Base-by-base conservation (phyloP, 92 coral and sea anemone species). In the Blastomussa wellsi region DNA sequence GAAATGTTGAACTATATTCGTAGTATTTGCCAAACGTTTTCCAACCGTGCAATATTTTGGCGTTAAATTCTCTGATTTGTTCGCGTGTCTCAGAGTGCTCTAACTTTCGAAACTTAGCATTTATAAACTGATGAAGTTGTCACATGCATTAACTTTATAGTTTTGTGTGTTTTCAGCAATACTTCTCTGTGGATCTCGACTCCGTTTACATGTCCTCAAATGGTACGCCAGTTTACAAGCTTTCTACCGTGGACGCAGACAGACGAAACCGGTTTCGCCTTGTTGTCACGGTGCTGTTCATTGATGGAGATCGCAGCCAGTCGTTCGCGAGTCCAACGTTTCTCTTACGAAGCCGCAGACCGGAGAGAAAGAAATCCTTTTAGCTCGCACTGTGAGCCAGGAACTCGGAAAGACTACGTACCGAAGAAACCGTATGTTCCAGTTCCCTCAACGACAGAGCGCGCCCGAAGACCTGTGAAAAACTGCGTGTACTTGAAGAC, bases 211-310 rank as follows among this genome's bases (percentile, higher is more conserved):
- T 90, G 72, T 81, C 93, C 28, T 38, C 79, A 2, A 85, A 83
- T 73, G 98, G 95, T 60, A 94, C 77, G 16, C 99, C 98, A 28
- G 95, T 97, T 39, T 97, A 97, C 90, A 97, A 97, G 91, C 97
- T 97, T 22, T 97, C 99, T 3, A 97, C 99, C 17, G 93, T 95
- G 15, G 98, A 97, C 82, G 88, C 95, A 0, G 98, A 93, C 70
- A 88, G 89, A 70, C 90, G 95, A 48, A 97, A 97, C 89, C 88
- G 92, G 42, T 97, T 97, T 76, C 99, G 98, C 42, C 77, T 97
- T 29, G 93, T 91, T 6, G 93, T 97, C 74, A 81, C 92, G 13
- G 82, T 94, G 29, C 85, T 87, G 66, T 96, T 90, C 70, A 86
- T 97, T 77, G 97, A 94, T 77, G 98, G 94, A 31, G 77, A 82